Base-by-base conservation (phyloP, 53 echinoderm and acorn worm species). In the Temnopleurus reevesii region DNA sequence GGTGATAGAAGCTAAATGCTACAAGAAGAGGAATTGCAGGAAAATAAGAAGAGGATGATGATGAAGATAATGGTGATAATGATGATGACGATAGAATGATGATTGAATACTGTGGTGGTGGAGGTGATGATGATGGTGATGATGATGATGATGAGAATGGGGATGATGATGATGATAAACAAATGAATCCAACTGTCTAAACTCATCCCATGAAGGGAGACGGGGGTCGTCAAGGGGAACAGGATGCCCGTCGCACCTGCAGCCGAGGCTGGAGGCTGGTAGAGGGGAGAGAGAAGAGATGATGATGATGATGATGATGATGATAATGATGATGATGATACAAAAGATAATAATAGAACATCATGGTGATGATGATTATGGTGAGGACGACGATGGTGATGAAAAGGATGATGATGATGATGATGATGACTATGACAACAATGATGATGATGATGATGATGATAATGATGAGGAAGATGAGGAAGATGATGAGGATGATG, bases 101-200 rank as follows among this genome's bases (percentile, higher is more conserved):
- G 60, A 59, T 12, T 12, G 60, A 59, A 18, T 7, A n/a, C 23
- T 17, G 18, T 46, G 47, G n/a, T 35, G 77, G 38, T 15, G 41
- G 26, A 45, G 24, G 26, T 45, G 46, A 76, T 10, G 77, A 77
- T 34, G 77, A 46, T 34, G 77, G 45, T n/a, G n/a, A 18, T 77
- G 77, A 77, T 45, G 47, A 77, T 77, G 46, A 43, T 35, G 77
- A 35, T 53, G 65, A 31, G 25, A 64, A 55, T 12, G 21, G 21
- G 8, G 55, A 55, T 8, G 55, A 55, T 21, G n/a, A 55, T 2
- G 55, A 55, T 30, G 8, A 8, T 61, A 71, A 66, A 87, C 88
- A 87, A 87, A 87, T 87, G 88, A 87, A 87, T 65, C 88, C 88
- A 87, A 87, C 88, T 87, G 88, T 87, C 88, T 66, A 87, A 87